These are phyloP conservation scores for Planiliza haematocheilus DNA, from an alignment of 2,113 vertebrate genomes.

Conservation along the genomic window DNA sequence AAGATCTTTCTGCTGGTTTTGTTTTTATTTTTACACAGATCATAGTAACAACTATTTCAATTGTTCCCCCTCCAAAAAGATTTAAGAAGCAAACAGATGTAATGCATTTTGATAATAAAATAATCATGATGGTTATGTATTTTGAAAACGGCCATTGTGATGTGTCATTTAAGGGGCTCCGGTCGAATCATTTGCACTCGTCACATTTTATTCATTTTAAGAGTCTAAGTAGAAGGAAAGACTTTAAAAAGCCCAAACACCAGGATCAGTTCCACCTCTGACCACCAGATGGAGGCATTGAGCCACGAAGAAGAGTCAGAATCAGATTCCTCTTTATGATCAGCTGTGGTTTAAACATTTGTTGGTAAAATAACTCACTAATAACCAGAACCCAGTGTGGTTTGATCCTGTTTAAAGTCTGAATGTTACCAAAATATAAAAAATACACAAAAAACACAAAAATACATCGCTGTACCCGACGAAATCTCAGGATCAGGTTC, in stretches of 20 bases:
- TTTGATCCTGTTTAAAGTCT: too few relatives aligned
- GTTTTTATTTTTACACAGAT: conserved; percentile 90
- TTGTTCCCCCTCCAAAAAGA: conserved; percentile 72
- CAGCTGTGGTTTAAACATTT: too few relatives aligned
- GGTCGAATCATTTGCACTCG: conserved; percentile 22
- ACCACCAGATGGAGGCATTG: conserved; percentile 34
- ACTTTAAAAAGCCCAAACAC: too few relatives aligned
- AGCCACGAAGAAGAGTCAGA: neutral
- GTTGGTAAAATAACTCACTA: too few relatives aligned
- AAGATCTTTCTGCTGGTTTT: conserved; percentile 80
- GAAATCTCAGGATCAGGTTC: too few relatives aligned
- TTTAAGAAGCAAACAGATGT: conserved; percentile 89
- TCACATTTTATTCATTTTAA: neutral
- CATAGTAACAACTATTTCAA: conserved; percentile 91
- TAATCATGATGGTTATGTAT: conserved; percentile 90
- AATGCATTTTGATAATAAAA: conserved; percentile 99
- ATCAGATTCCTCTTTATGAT: too few relatives aligned
- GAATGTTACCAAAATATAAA: too few relatives aligned
- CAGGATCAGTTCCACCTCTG: neutral
- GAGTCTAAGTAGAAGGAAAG: too few relatives aligned
- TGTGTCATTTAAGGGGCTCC: conserved; percentile 52
- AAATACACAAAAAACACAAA: too few relatives aligned
- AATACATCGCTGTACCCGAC: too few relatives aligned
- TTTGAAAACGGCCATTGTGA: conserved; percentile 71
- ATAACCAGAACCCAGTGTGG: too few relatives aligned